Percentiles rank a stretch among this genome's conserved stretches.
phyloP scores from a whole-genome alignment of 2,113 vertebrate genomes.

The Phalacrocorax pelagicus region DNA sequence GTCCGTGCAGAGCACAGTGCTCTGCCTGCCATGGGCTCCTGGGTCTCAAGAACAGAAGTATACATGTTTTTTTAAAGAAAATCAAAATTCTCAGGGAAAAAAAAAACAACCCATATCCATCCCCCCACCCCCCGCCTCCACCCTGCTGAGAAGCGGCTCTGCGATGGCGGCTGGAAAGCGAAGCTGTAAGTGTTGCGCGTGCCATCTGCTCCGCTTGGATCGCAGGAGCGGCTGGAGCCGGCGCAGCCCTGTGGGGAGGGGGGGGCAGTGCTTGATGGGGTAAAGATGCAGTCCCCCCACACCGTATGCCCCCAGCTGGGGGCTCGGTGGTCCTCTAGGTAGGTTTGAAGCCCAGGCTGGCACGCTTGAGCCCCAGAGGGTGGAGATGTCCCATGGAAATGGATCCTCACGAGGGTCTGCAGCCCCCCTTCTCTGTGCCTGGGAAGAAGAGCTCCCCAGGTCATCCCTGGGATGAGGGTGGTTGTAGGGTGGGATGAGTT shows the following conservation, averaged over 20 bases:
- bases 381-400: background rate
- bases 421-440: background rate
- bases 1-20: fast-evolving
- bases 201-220: conserved; percentile 61
- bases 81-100: conserved; percentile 26
- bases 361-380: fast-evolving
- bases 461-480: background rate
- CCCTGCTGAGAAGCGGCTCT: conserved; percentile 55
- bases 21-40: background rate
- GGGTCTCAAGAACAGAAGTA: background rate
- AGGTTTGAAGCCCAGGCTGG: background rate
- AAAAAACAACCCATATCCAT: background rate
- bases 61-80: background rate
- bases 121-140: background rate
- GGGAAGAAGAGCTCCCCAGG: background rate
- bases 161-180: conserved; percentile 66
- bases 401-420: fast-evolving
- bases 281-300: background rate
- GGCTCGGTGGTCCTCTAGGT: background rate
- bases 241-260: background rate
- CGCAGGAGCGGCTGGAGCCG: conserved; percentile 23
- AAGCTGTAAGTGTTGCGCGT: conserved; percentile 54
- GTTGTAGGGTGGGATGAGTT: background rate
- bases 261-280: background rate
- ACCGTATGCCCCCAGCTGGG: fast-evolving